phyloP scores from a whole-genome alignment of 1,140 invertebrate species.

The Lordiphosa collinella region DNA sequence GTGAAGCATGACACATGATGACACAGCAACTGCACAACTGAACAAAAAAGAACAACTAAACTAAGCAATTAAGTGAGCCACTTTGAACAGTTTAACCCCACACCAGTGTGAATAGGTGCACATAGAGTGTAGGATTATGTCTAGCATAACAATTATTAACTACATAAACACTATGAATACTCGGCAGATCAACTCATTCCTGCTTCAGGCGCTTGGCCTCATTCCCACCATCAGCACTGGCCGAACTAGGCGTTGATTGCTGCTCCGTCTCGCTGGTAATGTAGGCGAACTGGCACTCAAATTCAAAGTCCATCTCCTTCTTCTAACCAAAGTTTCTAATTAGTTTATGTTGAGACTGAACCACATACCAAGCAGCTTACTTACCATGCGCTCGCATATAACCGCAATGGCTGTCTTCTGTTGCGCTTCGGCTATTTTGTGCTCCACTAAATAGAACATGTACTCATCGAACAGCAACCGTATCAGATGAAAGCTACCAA shows the following conservation, averaged over 20 bases:
- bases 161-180: constrained; percentile 34
- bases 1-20: too few relatives aligned
- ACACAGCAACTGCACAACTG: too few relatives aligned
- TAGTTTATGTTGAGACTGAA: constrained; percentile 5
- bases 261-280: constrained; percentile 65
- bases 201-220: constrained; percentile 72
- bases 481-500: constrained; percentile 99
- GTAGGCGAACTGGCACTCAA: constrained; percentile 74
- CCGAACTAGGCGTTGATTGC: constrained; percentile 36
- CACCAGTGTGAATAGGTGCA: constrained; percentile 10
- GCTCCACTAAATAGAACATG: constrained; percentile 99
- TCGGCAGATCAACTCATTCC: constrained; percentile 55
- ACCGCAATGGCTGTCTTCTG: constrained; percentile 96
- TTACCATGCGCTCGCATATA: constrained; percentile 83
- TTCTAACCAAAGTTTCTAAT: constrained; percentile 48
- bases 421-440: constrained; percentile 94
- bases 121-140: constrained; percentile 5
- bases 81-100: too few relatives aligned
- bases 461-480: constrained; percentile 99
- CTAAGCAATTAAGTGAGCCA: too few relatives aligned
- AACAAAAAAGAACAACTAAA: too few relatives aligned
- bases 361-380: not conserved
- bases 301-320: constrained; percentile 76
- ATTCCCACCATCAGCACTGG: constrained; percentile 33
- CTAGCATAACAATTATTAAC: constrained; percentile 20